Evolutionary conservation across 2,113 vertebrate species (phyloP), one percentile per base, ranked within the genome.

Genomic region (Eclectus roratus): DNA sequence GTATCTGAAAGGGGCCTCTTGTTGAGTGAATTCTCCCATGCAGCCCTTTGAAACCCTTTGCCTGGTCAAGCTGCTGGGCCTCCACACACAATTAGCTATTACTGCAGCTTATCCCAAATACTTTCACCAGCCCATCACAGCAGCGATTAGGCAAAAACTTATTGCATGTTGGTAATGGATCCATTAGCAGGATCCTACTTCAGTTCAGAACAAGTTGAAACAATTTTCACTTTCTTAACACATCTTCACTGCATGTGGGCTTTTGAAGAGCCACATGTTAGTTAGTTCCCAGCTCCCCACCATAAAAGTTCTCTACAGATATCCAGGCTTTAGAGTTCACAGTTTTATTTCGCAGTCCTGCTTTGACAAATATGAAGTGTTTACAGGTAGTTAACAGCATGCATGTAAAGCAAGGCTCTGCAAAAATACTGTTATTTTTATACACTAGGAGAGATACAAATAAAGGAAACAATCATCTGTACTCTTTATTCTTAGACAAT

Each of bases 1-100:
- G 81, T 11, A 74, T 92, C 84, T 97, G 94, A 97, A 97, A 96
- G 93, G 91, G 33, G 94, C 84, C 94, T 92, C 92, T 88, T 93
- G 80, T 43, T 43, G 80, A 72, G 82, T 9, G 72, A 80, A 72
- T 88, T 91, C 96, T 94, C 96, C 87, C 88, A 87, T 85, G 88
- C 89, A 80, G 52, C 56, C 66, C 91, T 97, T 96, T 96, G 89
- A 96, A 72, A 81, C 37, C 31, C 39, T 80, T 70, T 60, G 90
- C 93, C 64, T 94, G 77, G 80, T 76, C 2, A 1, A 79, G 83
- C 66, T 89, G 94, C 92, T 52, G 91, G 88, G 96, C 94, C 88
- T 92, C 93, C 27, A 72, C 68, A 78, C 20, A 96, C 96, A 96
- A 97, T 97, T 85, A 94, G 60, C 92, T 91, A 37, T 76, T 61